phyloP scores from a whole-genome alignment of 1,140 invertebrate genomes.

The Magallana gigas region DNA sequence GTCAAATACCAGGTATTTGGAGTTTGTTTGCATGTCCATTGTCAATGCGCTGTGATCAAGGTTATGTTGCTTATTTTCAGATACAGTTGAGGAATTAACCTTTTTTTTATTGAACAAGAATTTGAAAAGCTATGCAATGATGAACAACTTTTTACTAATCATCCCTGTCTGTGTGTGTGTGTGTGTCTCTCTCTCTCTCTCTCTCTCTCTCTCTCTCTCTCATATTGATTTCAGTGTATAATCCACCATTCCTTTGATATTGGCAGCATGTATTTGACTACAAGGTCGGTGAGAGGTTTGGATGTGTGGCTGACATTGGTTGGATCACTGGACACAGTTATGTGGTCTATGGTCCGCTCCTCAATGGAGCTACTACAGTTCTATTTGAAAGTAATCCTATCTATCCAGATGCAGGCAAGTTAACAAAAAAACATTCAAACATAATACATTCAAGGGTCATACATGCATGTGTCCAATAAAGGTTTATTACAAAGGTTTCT shows the following conservation, averaged over 20 bases:
- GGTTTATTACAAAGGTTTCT: no score
- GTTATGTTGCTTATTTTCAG: no score
- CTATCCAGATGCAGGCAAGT: slow-evolving; percentile 74
- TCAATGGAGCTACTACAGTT: slow-evolving; percentile 82
- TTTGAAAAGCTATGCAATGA: background rate
- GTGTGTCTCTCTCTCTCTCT: slow-evolving; percentile 13
- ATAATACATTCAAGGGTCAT: no score
- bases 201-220: slow-evolving; percentile 2
- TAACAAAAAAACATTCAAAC: background rate
- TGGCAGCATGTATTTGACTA: slow-evolving; percentile 81
- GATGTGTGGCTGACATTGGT: slow-evolving; percentile 83
- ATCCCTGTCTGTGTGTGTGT: no score
- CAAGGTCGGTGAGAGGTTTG: slow-evolving; percentile 80
- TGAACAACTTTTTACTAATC: background rate
- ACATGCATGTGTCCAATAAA: no score
- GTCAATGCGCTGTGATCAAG: no score
- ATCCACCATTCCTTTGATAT: slow-evolving; percentile 10
- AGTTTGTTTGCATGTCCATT: background rate
- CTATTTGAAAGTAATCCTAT: slow-evolving; percentile 82
- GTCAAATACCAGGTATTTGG: background rate
- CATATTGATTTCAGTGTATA: background rate
- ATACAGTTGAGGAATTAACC: no score
- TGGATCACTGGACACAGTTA: slow-evolving; percentile 84
- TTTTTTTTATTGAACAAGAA: background rate
- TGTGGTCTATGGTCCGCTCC: slow-evolving; percentile 82